These are phyloP conservation scores for Cepaea hortensis DNA, from an alignment of 2,888 invertebrate species.

Conservation along the genomic window DNA sequence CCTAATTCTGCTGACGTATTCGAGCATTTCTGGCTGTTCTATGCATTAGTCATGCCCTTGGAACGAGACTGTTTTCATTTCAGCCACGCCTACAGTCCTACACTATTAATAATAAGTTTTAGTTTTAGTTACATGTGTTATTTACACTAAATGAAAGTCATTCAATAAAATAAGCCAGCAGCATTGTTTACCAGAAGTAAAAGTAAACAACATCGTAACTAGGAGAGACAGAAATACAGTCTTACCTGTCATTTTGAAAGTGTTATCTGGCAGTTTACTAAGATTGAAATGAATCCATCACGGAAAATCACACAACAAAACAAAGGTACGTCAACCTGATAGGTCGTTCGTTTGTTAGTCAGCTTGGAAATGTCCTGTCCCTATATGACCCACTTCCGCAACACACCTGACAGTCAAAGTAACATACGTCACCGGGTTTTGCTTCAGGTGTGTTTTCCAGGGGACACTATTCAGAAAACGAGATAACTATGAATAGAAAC, in stretches of 20 bases:
- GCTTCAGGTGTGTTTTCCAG: neutral
- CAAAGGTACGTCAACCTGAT: neutral
- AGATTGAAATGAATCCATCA: neutral
- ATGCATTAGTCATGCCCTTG: too few species aligned
- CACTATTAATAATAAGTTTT: too few species aligned
- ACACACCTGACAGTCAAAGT: constrained; percentile 1
- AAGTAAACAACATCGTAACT: neutral
- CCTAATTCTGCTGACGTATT: too few species aligned
- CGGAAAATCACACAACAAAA: neutral
- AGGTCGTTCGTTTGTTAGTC: neutral
- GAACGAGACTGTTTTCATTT: too few species aligned
- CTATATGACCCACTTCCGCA: constrained; percentile 25
- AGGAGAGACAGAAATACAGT: neutral
- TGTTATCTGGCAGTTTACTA: neutral
- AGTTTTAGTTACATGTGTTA: too few species aligned
- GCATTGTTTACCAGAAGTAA: too few species aligned
- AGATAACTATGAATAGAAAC: too few species aligned
- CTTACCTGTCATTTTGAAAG: constrained; percentile 11
- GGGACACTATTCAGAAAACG: constrained; percentile 12
- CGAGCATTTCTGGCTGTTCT: too few species aligned
- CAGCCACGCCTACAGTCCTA: too few species aligned
- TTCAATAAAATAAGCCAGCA: too few species aligned
- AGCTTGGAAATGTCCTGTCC: neutral
- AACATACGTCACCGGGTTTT: neutral
- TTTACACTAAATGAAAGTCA: too few species aligned